A percentile compares a stretch with the other conserved stretches of the same genome.
Evolutionary conservation across 2,113 vertebrate genomes (phyloP).

Genomic region (Eclectus roratus): DNA sequence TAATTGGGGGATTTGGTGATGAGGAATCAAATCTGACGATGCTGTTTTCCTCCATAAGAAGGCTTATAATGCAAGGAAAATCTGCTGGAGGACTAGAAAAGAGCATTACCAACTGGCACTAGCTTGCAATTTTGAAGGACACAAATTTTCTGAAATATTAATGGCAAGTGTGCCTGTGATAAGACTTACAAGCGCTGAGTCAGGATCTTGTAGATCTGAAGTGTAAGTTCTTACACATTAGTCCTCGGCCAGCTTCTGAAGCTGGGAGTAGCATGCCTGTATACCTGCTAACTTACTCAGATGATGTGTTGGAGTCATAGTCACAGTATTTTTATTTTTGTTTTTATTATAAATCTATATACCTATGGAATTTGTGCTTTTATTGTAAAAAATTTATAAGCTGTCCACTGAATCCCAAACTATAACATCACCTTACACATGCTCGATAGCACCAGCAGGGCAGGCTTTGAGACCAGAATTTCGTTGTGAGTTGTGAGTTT

Average conservation of each 20-base stretch:
- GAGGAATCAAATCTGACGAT: background rate
- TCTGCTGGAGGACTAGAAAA: background rate
- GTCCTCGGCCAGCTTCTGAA: background rate
- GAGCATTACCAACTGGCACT: background rate
- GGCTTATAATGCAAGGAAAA: background rate
- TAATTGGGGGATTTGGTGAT: background rate
- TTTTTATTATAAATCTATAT: background rate
- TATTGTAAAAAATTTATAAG: background rate
- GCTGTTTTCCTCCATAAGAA: background rate
- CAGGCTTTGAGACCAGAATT: background rate
- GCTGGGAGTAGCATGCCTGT: background rate
- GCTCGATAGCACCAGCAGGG: background rate
- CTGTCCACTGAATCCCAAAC: background rate
- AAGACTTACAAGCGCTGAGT: background rate
- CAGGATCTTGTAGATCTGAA: background rate
- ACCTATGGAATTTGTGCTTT: background rate
- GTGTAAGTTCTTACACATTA: background rate
- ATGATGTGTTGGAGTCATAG: background rate
- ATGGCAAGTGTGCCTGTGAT: background rate
- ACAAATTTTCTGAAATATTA: background rate
- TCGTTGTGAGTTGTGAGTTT: background rate
- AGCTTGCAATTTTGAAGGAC: background rate
- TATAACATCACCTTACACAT: background rate
- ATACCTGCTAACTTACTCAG: background rate
- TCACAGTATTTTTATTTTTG: background rate